A percentile compares a stretch with the other conserved stretches of the same genome.
phyloP scores from a whole-genome alignment of 2,113 vertebrate genomes.

The Microcebus lehilahytsara region DNA sequence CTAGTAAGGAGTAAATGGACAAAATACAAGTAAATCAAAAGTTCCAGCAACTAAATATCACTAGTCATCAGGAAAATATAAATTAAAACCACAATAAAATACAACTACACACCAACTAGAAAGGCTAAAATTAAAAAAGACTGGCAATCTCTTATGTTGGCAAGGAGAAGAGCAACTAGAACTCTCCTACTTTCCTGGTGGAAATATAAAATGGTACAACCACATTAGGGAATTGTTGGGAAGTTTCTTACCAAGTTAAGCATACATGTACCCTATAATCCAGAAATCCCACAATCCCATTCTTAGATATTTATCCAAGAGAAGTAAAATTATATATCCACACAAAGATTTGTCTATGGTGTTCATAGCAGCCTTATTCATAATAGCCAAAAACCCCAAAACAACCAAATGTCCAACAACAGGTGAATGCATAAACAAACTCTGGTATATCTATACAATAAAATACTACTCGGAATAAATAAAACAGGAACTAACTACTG shows the following conservation, averaged over 20 bases:
- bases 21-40: background rate
- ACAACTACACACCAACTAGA: background rate
- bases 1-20: background rate
- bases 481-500: background rate
- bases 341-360: background rate
- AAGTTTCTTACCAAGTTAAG: background rate
- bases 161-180: background rate
- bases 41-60: background rate
- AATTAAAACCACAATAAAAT: background rate
- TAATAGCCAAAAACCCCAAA: background rate
- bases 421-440: background rate
- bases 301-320: background rate
- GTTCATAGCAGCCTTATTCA: background rate
- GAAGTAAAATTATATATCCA: background rate
- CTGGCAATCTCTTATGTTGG: background rate
- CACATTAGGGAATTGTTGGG: background rate
- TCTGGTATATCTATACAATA: background rate
- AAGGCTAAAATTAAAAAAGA: background rate
- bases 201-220: background rate
- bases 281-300: background rate
- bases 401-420: background rate
- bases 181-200: background rate
- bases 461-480: background rate
- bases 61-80: background rate
- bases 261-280: background rate